Base-by-base conservation (phyloP, 2,888 invertebrate genomes). In the Phalera bucephala region DNA sequence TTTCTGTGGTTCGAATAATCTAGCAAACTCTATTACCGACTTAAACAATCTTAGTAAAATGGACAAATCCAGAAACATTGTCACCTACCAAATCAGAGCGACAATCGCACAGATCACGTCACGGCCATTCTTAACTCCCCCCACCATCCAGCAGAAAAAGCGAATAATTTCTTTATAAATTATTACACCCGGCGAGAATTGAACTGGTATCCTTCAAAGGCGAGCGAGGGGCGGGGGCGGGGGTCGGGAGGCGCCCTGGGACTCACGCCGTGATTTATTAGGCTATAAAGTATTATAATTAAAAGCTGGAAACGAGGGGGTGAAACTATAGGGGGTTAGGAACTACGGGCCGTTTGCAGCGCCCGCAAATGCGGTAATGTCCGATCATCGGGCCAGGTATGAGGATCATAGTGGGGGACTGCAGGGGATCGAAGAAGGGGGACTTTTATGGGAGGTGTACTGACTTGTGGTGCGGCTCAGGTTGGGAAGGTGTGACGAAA, bases 281-380 rank as follows among this genome's bases (percentile, higher is more conserved):
- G 91, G 91, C 93, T 92, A 93, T 93, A 93, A 93, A 93, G 93
- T 93, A 93, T 93, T 93, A 93, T 93, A 93, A 93, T 93, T 93
- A 93, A 93, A 93, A 92, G 92, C 91, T 78, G 74, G 75, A 65
- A 59, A 59, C 64, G 66, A 63, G 72, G 68, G 52, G 83, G 78
- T 69, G 81, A 80, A 87, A 87, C 86, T 86, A 85, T 79, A 74
- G 72, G 77, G 67, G 68, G 70, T 64, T 59, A 64, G 78, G 77
- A 82, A 84, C 83, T 82, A 80, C 69, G 76, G 69, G 53, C 64
- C 72, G 75, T 69, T 80, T 64, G 69, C 51, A 41, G 58, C 52
- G 45, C 60, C 70, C 72, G 61, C 66, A 59, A 64, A 64, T 57
- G 65, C 50, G 48, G 47, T 44, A 48, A 53, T 47, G 36, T 30